phyloP scores from a whole-genome alignment of 2,113 vertebrate genomes.

The Eudyptes chrysolophus region DNA sequence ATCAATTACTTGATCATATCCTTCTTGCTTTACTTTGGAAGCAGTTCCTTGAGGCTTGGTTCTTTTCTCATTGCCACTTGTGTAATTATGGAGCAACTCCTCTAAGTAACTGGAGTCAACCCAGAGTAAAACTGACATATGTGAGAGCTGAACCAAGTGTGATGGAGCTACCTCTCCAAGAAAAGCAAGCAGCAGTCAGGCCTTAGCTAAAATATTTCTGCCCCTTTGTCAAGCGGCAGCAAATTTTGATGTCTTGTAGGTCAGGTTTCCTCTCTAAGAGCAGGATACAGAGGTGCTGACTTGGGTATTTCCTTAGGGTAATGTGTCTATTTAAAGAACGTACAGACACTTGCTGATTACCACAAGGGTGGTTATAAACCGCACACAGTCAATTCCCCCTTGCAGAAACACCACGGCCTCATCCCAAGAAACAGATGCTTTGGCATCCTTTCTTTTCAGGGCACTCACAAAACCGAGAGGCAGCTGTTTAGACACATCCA shows the following conservation, averaged over 20 bases:
- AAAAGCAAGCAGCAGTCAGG: not conserved
- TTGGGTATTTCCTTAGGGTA: constrained; percentile 46
- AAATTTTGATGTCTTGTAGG: constrained; percentile 11
- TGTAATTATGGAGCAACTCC: not conserved
- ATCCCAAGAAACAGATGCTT: not conserved
- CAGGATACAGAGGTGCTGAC: constrained; percentile 67
- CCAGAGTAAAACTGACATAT: not conserved
- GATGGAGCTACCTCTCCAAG: not conserved
- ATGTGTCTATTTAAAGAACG: constrained; percentile 45
- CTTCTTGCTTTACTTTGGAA: constrained; percentile 10
- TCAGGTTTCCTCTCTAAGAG: constrained; percentile 45
- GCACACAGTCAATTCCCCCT: not conserved
- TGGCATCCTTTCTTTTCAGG: not conserved
- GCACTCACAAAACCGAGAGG: rapidly evolving
- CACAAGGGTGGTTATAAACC: constrained; percentile 6
- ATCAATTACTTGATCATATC: not conserved
- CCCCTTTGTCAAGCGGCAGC: not conserved
- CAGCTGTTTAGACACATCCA: not conserved
- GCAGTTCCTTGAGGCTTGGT: not conserved
- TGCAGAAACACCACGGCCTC: not conserved
- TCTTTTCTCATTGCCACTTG: not conserved
- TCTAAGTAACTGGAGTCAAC: not conserved
- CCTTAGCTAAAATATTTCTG: not conserved
- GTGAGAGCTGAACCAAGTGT: not conserved
- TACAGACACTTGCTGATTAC: constrained; percentile 21